These are phyloP conservation scores for Chloebia gouldiae DNA, from an alignment of 2,113 vertebrate species.

Conservation along the genomic window DNA sequence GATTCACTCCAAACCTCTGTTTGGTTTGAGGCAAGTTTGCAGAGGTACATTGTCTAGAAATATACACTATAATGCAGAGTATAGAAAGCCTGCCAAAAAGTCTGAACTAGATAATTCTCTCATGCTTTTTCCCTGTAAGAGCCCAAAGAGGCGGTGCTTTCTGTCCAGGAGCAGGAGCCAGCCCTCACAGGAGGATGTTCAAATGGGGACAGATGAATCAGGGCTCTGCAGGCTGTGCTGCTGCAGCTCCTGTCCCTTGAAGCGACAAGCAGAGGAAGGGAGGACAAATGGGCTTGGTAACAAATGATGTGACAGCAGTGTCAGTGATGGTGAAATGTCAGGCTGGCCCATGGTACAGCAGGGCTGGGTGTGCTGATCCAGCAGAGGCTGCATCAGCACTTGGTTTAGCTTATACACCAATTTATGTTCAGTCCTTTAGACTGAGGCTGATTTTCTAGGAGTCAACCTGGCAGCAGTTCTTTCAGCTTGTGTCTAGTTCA, in stretches of 20 bases:
- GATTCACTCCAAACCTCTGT: constrained; percentile 4
- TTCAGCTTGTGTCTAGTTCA: background rate
- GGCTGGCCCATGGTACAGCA: background rate
- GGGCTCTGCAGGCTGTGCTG: background rate
- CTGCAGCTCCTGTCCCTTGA: constrained; percentile 15
- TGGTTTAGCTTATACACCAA: background rate
- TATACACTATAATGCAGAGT: background rate
- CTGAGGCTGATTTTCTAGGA: background rate
- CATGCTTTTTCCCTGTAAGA: constrained; percentile 16
- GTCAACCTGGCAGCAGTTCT: background rate
- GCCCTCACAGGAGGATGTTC: constrained; percentile 5
- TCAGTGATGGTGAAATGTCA: background rate
- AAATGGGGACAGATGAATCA: constrained; percentile 13
- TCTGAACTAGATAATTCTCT: background rate
- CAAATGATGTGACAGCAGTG: background rate
- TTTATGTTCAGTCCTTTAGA: background rate
- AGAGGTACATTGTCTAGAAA: background rate
- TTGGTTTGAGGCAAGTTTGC: background rate
- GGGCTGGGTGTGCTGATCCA: background rate
- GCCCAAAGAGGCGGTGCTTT: constrained; percentile 21
- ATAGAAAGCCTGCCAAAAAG: background rate
- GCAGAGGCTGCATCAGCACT: background rate
- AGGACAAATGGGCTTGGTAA: background rate
- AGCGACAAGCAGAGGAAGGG: background rate
- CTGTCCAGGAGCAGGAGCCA: constrained; percentile 28